Evolutionary conservation across 2,888 invertebrate genomes (phyloP).

Genomic region (Heliconius hortense): DNA sequence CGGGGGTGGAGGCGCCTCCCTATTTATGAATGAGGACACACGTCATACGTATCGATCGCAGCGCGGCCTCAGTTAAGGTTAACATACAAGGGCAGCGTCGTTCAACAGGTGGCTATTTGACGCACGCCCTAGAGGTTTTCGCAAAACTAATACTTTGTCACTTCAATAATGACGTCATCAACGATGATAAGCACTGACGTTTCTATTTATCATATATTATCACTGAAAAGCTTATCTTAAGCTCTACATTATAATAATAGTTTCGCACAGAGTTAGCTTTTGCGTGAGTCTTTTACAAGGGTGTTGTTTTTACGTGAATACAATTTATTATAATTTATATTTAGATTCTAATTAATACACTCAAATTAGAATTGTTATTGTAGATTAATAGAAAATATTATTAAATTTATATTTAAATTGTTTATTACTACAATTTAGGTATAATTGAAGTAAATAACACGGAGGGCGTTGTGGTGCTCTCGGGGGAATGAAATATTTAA

Average conservation of each 20-base stretch:
- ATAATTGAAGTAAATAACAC: not conserved
- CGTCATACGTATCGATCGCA: conserved; percentile 75
- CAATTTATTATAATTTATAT: not conserved
- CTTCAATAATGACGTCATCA: conserved; percentile 59
- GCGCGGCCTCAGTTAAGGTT: conserved; percentile 59
- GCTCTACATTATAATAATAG: conserved; percentile 21
- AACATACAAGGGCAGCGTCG: conserved; percentile 69
- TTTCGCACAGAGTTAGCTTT: not conserved
- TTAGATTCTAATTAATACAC: not conserved
- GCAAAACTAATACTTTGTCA: conserved; percentile 58
- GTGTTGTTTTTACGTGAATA: not conserved
- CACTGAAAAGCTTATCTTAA: conserved; percentile 35
- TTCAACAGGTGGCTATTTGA: conserved; percentile 74
- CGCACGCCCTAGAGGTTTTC: conserved; percentile 59
- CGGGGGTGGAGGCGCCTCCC: conserved; percentile 59
- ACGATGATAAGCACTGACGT: conserved; percentile 40
- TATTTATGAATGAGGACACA: conserved; percentile 79
- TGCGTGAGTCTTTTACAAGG: not conserved
- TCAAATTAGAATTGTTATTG: not conserved
- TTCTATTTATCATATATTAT: conserved; percentile 30
- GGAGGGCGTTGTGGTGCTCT: not conserved
- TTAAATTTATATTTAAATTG: not conserved
- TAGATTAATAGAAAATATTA: not conserved
- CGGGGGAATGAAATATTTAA: no score
- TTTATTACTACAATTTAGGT: not conserved